Conservation (phyloP, 2,888 invertebrate genomes). For the Diaprepes abbreviatus region DNA sequence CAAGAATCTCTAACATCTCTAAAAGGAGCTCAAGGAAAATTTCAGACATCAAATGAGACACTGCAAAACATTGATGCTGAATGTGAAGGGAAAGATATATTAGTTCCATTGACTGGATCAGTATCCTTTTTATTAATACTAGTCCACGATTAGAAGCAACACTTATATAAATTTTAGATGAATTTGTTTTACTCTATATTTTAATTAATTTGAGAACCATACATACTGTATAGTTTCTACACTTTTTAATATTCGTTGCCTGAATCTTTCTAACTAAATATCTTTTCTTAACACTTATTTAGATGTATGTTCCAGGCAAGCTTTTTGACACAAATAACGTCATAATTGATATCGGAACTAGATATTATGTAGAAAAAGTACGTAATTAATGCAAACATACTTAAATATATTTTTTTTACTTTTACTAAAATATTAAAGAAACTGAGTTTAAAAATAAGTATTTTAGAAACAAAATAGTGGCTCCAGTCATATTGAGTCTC, state of each 20-base stretch:
- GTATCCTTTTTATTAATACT: constrained; percentile 72
- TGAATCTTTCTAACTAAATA: too few species aligned
- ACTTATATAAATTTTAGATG: too few species aligned
- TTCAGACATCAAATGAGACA: constrained; percentile 88
- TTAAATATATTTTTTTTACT: too few species aligned
- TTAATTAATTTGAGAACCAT: too few species aligned
- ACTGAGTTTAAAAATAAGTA: too few species aligned
- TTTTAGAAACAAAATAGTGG: too few species aligned
- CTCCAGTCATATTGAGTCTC: too few species aligned
- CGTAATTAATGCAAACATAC: constrained; percentile 43
- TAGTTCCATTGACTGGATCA: constrained; percentile 96
- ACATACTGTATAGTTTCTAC: too few species aligned
- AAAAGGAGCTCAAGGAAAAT: constrained; percentile 92
- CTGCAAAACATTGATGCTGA: constrained; percentile 84
- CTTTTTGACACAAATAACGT: constrained; percentile 88
- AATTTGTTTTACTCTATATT: too few species aligned
- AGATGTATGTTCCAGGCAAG: constrained; percentile 96
- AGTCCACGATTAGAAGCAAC: too few species aligned
- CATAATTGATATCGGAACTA: constrained; percentile 96
- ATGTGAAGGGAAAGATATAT: constrained; percentile 84
- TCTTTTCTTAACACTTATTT: constrained; percentile 52
- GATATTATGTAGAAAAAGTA: constrained; percentile 96
- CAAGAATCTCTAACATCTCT: constrained; percentile 91
- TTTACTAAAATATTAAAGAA: too few species aligned
- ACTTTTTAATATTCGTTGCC: too few species aligned